Percentiles rank a stretch among this genome's conserved stretches.
These are phyloP conservation scores for Rhinoderma darwinii DNA, from an alignment of 2,113 vertebrate genomes.

Conservation along the genomic window DNA sequence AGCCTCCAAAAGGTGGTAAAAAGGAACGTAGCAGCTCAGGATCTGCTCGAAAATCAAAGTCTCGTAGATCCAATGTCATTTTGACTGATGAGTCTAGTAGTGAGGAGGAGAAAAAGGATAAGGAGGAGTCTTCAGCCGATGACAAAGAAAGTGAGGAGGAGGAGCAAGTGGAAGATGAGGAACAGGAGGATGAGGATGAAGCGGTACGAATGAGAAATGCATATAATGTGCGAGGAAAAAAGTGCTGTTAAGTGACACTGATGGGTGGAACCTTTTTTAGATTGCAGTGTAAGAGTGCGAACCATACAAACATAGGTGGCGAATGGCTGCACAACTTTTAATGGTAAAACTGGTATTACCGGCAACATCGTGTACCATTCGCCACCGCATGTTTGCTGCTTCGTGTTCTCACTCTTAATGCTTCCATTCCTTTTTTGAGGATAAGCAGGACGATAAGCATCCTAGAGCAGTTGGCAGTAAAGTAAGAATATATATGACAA, in stretches of 20 bases:
- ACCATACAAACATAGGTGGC: no score
- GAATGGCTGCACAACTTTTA: no score
- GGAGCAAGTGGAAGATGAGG: constrained; percentile 63
- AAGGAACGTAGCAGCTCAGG: constrained; percentile 79
- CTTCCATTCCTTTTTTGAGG: no score
- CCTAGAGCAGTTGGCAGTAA: no score
- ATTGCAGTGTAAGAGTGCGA: no score
- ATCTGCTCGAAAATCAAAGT: constrained; percentile 79
- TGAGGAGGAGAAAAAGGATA: constrained; percentile 83
- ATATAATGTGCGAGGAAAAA: background rate
- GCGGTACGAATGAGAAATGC: background rate
- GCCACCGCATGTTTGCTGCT: no score
- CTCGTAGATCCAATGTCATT: constrained; percentile 89
- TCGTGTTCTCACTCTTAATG: no score
- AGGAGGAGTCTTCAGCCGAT: constrained; percentile 72
- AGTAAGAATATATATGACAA: no score
- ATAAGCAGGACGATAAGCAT: no score
- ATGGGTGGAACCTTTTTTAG: no score
- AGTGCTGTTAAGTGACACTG: background rate
- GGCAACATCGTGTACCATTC: no score
- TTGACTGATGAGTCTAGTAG: constrained; percentile 93
- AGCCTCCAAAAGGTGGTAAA: constrained; percentile 77
- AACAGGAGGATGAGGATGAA: constrained; percentile 75
- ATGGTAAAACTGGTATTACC: no score
- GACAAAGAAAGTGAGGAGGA: constrained; percentile 79